Percentiles rank a stretch among this genome's conserved stretches.
These are phyloP conservation scores for Meles meles DNA, from an alignment of 2,113 vertebrate genomes.

Conservation along the genomic window DNA sequence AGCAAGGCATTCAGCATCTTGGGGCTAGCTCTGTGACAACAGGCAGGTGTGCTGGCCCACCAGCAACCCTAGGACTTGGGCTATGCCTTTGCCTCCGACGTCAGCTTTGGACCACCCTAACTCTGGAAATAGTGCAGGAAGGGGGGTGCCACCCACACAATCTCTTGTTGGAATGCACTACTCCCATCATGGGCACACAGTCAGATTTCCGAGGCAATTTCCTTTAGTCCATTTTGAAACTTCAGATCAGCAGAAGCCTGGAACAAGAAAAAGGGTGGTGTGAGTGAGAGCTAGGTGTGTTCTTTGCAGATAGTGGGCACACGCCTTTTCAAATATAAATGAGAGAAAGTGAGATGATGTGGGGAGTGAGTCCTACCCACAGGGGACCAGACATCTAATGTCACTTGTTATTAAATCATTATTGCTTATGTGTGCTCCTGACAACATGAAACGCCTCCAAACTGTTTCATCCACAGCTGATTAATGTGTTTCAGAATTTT, in stretches of 20 bases:
- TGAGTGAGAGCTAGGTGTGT: neutral
- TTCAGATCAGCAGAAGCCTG: neutral
- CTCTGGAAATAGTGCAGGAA: fast-evolving
- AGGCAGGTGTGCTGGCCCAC: fast-evolving
- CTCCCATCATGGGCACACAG: neutral
- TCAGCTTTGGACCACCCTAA: neutral
- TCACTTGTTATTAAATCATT: fast-evolving
- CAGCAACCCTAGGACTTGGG: fast-evolving
- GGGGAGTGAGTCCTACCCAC: fast-evolving
- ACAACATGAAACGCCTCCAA: neutral
- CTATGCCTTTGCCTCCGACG: neutral
- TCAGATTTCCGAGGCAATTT: neutral
- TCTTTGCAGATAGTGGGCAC: neutral
- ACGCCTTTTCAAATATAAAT: neutral
- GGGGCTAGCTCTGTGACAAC: fast-evolving
- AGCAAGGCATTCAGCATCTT: neutral
- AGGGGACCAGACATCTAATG: fast-evolving
- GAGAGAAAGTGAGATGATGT: neutral
- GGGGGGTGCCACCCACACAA: fast-evolving
- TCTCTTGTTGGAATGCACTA: fast-evolving
- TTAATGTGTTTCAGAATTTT: neutral
- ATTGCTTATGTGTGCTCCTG: fast-evolving
- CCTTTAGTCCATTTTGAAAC: neutral
- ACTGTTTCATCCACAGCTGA: neutral
- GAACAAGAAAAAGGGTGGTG: neutral